Evolutionary conservation across 2,888 invertebrate genomes (phyloP).

Genomic region (Brachylomia viminalis): DNA sequence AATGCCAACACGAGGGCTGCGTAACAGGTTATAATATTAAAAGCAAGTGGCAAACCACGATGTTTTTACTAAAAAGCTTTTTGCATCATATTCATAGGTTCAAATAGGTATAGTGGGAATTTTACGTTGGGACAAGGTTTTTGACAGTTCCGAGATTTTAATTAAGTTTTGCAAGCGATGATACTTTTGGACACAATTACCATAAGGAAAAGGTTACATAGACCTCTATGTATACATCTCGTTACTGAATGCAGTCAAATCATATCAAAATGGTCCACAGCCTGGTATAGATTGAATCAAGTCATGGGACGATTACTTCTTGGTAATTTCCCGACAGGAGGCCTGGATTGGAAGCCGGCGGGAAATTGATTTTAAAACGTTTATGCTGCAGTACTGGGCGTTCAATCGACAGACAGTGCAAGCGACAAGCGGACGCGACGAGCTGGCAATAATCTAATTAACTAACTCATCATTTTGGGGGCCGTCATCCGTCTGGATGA

Average conservation of each 20-base stretch:
- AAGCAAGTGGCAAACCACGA: conserved; percentile 9
- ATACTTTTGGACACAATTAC: background rate
- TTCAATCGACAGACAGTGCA: conserved; percentile 31
- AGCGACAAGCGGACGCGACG: conserved; percentile 47
- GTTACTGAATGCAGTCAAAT: background rate
- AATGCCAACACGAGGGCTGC: conserved; percentile 11
- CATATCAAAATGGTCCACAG: background rate
- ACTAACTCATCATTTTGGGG: conserved; percentile 38
- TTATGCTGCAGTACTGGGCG: conserved; percentile 63
- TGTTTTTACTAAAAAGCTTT: conserved; percentile 14
- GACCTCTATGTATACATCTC: background rate
- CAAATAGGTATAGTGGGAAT: background rate
- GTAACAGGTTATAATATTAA: conserved; percentile 31
- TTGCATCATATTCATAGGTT: background rate
- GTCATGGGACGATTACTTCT: conserved; percentile 26
- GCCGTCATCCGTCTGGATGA: conserved; percentile 32
- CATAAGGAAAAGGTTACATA: background rate
- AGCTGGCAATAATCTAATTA: conserved; percentile 57
- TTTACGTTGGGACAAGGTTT: background rate
- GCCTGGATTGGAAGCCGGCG: conserved; percentile 45
- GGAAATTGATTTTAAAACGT: conserved; percentile 76
- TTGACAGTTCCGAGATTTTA: background rate
- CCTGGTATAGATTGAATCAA: conserved; percentile 27
- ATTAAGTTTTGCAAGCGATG: too few relatives aligned
- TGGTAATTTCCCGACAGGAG: conserved; percentile 59